Percentiles rank a stretch among this genome's conserved stretches.
These are phyloP conservation scores for Girardia tigrina DNA, from an alignment of 2,888 invertebrate genomes.

Conservation along the genomic window DNA sequence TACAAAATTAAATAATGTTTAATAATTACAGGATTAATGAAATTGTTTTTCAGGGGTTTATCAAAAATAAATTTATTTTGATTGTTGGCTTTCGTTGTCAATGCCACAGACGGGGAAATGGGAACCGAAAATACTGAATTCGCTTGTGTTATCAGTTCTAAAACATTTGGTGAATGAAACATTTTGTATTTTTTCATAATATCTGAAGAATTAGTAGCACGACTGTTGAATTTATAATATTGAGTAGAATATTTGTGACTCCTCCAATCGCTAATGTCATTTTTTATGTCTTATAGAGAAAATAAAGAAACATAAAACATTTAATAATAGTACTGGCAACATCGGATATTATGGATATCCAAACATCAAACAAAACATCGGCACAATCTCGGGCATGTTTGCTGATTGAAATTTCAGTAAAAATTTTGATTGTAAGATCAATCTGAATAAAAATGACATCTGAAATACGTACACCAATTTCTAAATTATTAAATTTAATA, in stretches of 20 bases:
- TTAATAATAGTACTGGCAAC: background rate
- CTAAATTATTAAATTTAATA: background rate
- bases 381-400: conserved; percentile 19
- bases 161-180: background rate
- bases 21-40: background rate
- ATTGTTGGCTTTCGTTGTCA: background rate
- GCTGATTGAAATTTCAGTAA: background rate
- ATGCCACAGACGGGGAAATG: background rate
- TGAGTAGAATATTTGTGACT: background rate
- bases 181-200: conserved; percentile 8
- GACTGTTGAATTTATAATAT: background rate
- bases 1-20: background rate
- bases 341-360: background rate
- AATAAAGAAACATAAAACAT: background rate
- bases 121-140: background rate
- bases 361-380: background rate
- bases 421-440: background rate
- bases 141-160: background rate
- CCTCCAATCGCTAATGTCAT: background rate
- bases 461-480: background rate
- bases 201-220: background rate
- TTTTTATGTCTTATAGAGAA: background rate
- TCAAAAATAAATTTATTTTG: background rate
- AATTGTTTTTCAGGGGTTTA: background rate
- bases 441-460: background rate